Evolutionary conservation across 1,140 invertebrate species (phyloP).

Genomic region (Conus betulinus): DNA sequence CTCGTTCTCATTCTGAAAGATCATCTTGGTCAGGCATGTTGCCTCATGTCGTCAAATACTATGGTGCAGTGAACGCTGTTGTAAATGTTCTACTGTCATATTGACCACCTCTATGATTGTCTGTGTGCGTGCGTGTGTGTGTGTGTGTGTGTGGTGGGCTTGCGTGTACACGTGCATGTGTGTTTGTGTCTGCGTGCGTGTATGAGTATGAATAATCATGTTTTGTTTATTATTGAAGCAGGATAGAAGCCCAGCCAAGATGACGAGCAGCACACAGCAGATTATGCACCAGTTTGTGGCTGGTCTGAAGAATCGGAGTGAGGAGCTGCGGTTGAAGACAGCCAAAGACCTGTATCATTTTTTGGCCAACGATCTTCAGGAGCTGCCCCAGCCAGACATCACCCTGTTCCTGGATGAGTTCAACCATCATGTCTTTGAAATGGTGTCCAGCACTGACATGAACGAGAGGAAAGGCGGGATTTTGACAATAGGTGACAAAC

Average conservation of each 20-base stretch:
- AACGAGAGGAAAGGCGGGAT: constrained; percentile 98
- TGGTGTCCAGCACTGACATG: constrained; percentile 93
- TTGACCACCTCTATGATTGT: no score
- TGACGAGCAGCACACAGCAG: constrained; percentile 4
- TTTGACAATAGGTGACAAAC: constrained; percentile 87
- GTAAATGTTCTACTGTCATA: no score
- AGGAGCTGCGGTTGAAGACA: constrained; percentile 88
- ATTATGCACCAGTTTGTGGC: constrained; percentile 26
- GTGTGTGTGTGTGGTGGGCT: no score
- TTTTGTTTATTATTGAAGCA: not conserved
- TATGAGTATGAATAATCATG: not conserved
- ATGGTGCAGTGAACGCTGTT: no score
- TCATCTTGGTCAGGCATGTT: no score
- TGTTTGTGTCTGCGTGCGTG: not conserved
- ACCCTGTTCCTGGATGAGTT: constrained; percentile 95
- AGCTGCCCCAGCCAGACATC: constrained; percentile 91
- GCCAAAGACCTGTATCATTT: constrained; percentile 92
- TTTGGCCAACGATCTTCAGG: constrained; percentile 93
- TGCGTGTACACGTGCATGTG: no score
- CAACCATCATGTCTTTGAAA: constrained; percentile 96
- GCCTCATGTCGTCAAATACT: no score
- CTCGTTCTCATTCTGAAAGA: no score
- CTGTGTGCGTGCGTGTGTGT: no score
- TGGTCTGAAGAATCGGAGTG: constrained; percentile 90
- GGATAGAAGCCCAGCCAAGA: not conserved